Percentiles rank a stretch among this genome's conserved stretches.
These are phyloP conservation scores for Catharus minimus DNA, from an alignment of 2,113 vertebrate genomes.

Conservation along the genomic window DNA sequence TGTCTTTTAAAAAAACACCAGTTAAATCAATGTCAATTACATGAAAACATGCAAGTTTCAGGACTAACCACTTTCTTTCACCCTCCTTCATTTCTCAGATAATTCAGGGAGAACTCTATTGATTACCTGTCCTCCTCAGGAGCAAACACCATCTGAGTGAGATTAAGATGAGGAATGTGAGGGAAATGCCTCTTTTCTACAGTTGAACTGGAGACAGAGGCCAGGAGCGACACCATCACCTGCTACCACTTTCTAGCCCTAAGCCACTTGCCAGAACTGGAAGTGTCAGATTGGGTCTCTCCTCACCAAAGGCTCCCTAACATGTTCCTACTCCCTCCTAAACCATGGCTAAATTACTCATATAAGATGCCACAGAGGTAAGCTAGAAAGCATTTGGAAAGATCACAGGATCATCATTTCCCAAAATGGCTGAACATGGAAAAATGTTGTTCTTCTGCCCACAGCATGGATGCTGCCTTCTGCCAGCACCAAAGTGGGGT, in stretches of 20 bases:
- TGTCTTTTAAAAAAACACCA: not conserved
- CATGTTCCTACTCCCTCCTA: not conserved
- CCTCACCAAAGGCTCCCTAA: not conserved
- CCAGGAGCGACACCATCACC: rapidly evolving
- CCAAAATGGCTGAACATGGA: not conserved
- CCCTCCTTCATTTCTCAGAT: not conserved
- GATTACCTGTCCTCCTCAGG: not conserved
- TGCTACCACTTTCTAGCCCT: not conserved
- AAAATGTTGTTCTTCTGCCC: not conserved
- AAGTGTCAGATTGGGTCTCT: not conserved
- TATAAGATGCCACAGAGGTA: not conserved
- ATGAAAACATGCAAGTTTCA: conserved; percentile 1
- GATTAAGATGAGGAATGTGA: not conserved
- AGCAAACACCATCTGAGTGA: not conserved
- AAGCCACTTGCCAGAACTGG: not conserved
- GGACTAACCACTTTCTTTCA: not conserved
- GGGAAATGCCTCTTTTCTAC: not conserved
- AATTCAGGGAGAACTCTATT: not conserved
- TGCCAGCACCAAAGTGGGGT: not conserved
- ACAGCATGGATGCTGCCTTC: not conserved
- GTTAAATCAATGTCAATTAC: conserved; percentile 13
- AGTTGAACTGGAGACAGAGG: not conserved
- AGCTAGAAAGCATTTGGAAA: not conserved
- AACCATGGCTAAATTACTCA: not conserved
- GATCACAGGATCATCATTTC: not conserved